phyloP scores from a whole-genome alignment of 1,140 invertebrate species.

The Macrocentrus cingulum region DNA sequence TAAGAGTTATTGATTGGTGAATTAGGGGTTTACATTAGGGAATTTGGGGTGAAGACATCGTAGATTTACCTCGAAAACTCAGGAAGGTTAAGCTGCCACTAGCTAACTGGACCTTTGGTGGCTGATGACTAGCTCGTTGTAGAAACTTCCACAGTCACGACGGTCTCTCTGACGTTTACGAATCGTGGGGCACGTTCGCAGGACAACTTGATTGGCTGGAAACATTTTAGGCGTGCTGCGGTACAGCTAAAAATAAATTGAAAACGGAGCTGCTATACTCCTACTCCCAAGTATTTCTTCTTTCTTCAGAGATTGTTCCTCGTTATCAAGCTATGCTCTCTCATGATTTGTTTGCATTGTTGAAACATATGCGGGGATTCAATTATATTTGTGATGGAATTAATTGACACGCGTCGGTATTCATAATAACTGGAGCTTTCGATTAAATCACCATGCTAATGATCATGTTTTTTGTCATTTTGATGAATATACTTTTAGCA shows the following conservation, averaged over 20 bases:
- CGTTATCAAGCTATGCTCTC: background rate
- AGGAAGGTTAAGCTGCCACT: constrained; percentile 25
- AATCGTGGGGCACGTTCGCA: constrained; percentile 17
- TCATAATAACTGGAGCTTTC: background rate
- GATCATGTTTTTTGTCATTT: background rate
- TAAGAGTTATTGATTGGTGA: no score
- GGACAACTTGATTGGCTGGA: constrained; percentile 34
- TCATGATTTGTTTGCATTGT: background rate
- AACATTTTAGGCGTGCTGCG: constrained; percentile 31
- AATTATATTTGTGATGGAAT: background rate
- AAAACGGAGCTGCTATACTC: constrained; percentile 26
- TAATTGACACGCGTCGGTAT: background rate
- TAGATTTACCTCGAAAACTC: constrained; percentile 28
- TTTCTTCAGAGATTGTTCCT: background rate
- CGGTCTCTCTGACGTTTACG: constrained; percentile 18
- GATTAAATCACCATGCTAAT: background rate
- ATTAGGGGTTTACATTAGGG: no score
- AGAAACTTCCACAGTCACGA: constrained; percentile 22
- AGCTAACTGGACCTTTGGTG: constrained; percentile 28
- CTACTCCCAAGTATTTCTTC: background rate
- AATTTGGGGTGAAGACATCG: background rate
- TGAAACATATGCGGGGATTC: background rate
- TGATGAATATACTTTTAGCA: no score
- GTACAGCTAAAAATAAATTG: constrained; percentile 31
- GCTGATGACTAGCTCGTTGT: constrained; percentile 30